Evolutionary conservation across 2,113 vertebrate species (phyloP).

Genomic region (Rhynchopsitta pachyrhyncha): DNA sequence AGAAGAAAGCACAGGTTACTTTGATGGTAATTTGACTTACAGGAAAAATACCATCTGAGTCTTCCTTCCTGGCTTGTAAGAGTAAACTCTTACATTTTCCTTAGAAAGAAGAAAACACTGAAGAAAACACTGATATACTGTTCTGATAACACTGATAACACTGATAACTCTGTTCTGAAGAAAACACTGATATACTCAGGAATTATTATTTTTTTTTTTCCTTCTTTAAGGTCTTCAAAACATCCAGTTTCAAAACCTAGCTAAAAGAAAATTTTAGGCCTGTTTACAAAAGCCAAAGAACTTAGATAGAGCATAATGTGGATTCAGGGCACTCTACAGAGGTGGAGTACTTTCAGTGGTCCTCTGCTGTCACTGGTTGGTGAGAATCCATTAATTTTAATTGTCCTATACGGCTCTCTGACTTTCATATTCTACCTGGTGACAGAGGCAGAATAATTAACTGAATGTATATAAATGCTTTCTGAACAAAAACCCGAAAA

Average conservation of each 20-base stretch:
- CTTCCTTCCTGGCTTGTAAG: background rate
- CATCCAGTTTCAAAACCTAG: background rate
- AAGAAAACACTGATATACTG: too few species aligned
- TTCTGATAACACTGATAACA: too few species aligned
- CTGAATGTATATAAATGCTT: background rate
- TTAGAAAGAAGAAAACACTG: too few species aligned
- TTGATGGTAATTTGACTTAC: background rate
- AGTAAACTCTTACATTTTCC: background rate
- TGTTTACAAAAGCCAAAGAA: background rate
- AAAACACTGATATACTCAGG: background rate
- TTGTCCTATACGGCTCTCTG: background rate
- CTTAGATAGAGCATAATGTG: background rate
- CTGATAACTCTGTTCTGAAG: background rate
- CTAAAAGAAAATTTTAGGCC: background rate
- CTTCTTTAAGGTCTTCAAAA: background rate
- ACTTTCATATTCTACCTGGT: background rate
- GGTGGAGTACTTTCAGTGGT: background rate
- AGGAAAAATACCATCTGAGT: background rate
- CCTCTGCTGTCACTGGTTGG: background rate
- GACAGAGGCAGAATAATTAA: background rate
- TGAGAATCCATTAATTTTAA: background rate
- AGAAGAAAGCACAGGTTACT: background rate
- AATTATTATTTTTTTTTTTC: background rate
- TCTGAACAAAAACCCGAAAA: background rate
- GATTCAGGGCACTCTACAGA: background rate